Evolutionary conservation across 2,113 vertebrate species (phyloP), one percentile per base, ranked within the genome.

Genomic region (Hucho hucho): DNA sequence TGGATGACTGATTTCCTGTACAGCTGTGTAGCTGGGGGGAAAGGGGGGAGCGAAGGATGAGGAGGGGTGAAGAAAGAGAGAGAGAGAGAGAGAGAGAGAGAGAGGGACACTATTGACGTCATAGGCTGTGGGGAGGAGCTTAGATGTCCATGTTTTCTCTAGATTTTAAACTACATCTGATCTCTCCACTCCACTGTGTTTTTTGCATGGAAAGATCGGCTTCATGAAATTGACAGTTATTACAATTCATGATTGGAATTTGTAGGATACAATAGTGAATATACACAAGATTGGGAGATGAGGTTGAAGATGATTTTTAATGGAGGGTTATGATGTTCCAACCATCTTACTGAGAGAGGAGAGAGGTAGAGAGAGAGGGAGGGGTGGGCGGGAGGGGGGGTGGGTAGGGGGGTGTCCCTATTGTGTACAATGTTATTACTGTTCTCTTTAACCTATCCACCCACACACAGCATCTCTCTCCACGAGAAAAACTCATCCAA

Each of bases 1-100:
- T 14, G 81, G 75, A 37, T 88, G 92, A 90, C 87, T 89, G 93
- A 92, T 94, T 95, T 94, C 94, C 92, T 92, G 88, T 81, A 68
- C 93, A 91, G 90, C 92, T 86, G 89, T 88, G 87, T 81, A 77
- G 80, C 87, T 85, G 14, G 69, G 43, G 86, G 70, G 70, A 80
- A 80, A 70, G 70, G 2, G 70, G 79, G 74, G 81, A 80, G 84
- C 76, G 72, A 79, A 86, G 53, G 63, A 64, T 74, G 76, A 13
- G 53, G 47, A 77, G 65, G 59, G 73, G 76, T n/a, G 53, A 32
- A 32, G 32, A n/a, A n/a, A n/a, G n/a, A n/a, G n/a, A n/a, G 43
- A 59, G 81, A 75, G 82, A 80, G 84, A 77, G 69, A 26, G 70
- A 70, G 72, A 84, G 86, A 85, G 81, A 43, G 73, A 77, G 81